These are phyloP conservation scores for Mimumesa dahlbomi DNA, from an alignment of 2,888 invertebrate genomes.

Conservation along the genomic window DNA sequence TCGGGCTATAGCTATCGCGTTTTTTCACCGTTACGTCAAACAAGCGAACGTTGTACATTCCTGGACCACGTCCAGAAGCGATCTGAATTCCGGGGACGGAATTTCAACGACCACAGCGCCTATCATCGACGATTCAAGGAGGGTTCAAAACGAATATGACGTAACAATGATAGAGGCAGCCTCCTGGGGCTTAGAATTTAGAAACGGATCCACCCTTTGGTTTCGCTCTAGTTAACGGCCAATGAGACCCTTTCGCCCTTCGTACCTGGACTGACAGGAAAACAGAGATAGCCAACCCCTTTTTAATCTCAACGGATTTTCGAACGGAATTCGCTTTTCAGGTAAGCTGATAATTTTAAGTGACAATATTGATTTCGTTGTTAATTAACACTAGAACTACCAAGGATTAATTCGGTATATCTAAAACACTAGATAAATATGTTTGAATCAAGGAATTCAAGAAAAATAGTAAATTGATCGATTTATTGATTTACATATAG, in stretches of 20 bases:
- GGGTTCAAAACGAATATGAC: neutral
- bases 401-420: no score
- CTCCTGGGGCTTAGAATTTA: conserved; percentile 18
- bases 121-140: conserved; percentile 19
- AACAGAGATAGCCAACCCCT: conserved; percentile 62
- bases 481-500: no score
- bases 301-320: no score
- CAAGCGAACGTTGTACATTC: conserved; percentile 47
- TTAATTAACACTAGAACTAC: no score
- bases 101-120: conserved; percentile 18
- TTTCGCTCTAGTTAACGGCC: conserved; percentile 74
- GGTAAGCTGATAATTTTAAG: no score
- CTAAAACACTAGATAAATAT: no score
- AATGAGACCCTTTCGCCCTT: conserved; percentile 60
- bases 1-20: conserved; percentile 13
- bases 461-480: no score
- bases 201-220: conserved; percentile 69
- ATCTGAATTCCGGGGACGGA: conserved; percentile 49
- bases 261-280: conserved; percentile 56
- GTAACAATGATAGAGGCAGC: neutral
- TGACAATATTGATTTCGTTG: no score
- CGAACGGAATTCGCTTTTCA: no score
- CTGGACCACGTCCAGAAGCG: conserved; percentile 62
- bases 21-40: conserved; percentile 57
- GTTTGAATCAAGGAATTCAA: no score